Percentiles rank a stretch among this genome's conserved stretches.
These are phyloP conservation scores for Myotis pilosus DNA, from an alignment of 2,797 vertebrate species.

Conservation along the genomic window DNA sequence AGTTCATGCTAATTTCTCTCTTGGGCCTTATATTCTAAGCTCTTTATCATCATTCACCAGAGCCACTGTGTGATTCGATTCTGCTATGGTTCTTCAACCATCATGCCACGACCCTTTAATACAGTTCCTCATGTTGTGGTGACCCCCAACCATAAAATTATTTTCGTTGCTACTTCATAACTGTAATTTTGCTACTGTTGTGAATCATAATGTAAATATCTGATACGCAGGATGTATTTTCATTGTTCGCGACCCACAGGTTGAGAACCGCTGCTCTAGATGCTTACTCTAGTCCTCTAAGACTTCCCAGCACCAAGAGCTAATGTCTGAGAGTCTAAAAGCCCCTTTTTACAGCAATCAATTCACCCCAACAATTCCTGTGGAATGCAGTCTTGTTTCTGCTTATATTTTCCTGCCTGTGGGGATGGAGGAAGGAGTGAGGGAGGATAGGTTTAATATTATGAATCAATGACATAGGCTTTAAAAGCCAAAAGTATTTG, in stretches of 20 bases:
- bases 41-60: not conserved
- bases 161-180: no score
- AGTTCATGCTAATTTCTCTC: not conserved
- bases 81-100: not conserved
- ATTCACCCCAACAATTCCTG: not conserved
- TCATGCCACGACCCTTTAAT: no score
- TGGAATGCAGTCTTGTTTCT: slow-evolving; percentile 30
- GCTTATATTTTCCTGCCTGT: slow-evolving; percentile 39
- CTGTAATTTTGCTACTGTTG: no score
- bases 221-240: no score
- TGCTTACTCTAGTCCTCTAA: not conserved
- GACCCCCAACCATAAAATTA: no score
- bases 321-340: not conserved
- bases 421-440: not conserved
- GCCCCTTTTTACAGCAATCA: not conserved
- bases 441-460: slow-evolving; percentile 40
- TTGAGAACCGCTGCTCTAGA: not conserved
- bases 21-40: not conserved
- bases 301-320: not conserved
- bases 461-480: slow-evolving; percentile 56
- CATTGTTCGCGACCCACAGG: no score
- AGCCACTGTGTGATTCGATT: not conserved
- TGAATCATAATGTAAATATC: no score
- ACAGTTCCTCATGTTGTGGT: no score
- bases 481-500: slow-evolving; percentile 52